Conservation (phyloP, 2,113 vertebrate species). For the Lethenteron camtschaticum region DNA sequence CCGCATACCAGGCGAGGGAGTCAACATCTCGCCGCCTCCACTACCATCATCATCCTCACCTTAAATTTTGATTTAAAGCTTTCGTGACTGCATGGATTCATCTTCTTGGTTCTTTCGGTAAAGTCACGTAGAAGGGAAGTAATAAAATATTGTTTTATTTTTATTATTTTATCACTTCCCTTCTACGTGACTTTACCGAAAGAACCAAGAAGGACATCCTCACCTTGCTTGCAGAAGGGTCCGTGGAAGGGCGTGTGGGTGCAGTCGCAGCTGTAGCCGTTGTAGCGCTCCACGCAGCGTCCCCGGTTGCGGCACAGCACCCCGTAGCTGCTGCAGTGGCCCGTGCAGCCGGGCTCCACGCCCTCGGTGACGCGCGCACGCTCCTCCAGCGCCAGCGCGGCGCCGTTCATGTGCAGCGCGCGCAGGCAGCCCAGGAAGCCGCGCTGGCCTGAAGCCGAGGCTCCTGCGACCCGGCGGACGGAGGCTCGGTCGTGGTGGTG, state of each 20-base stretch:
- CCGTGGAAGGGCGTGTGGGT: conserved; percentile 38
- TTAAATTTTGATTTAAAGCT: conserved; percentile 9
- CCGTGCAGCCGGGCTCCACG: conserved; percentile 55
- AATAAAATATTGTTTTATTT: too few relatives aligned
- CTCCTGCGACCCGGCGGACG: conserved; percentile 28
- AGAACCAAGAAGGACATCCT: neutral
- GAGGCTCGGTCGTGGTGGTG: too few relatives aligned
- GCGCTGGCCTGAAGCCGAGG: conserved; percentile 70
- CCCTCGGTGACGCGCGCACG: conserved; percentile 60
- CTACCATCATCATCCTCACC: conserved; percentile 19
- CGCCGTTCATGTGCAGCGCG: conserved; percentile 54
- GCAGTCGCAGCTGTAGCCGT: conserved; percentile 62
- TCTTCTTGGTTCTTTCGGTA: too few relatives aligned
- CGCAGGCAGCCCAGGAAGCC: conserved; percentile 77
- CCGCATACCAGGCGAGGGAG: too few relatives aligned
- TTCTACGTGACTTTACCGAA: too few relatives aligned
- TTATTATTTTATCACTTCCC: too few relatives aligned
- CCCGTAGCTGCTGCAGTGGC: conserved; percentile 75
- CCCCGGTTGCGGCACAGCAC: conserved; percentile 53
- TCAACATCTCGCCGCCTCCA: too few relatives aligned
- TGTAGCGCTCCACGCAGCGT: conserved; percentile 41
- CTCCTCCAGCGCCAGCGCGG: conserved; percentile 51
- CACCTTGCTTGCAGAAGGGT: conserved; percentile 60
- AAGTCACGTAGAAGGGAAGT: too few relatives aligned
- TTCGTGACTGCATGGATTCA: too few relatives aligned